Percentiles rank a stretch among this genome's conserved stretches.
Evolutionary conservation across 2,797 vertebrate genomes (phyloP).

Genomic region (Sebastolobus alascanus): DNA sequence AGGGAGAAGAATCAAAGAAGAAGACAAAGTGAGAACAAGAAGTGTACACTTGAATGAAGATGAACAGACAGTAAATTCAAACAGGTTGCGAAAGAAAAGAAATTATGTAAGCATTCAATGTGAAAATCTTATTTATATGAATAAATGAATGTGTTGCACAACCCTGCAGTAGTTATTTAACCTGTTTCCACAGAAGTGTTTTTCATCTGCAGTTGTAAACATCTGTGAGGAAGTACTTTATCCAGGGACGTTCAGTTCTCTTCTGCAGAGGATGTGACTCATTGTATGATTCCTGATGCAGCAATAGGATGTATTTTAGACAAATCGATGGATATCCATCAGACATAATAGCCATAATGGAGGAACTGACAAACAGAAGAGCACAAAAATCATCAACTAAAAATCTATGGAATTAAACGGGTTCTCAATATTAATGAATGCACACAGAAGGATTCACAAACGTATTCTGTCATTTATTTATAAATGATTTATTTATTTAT

Average conservation of each 20-base stretch:
- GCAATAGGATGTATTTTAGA: neutral
- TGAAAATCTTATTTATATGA: neutral
- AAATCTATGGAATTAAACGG: neutral
- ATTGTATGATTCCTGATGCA: slow-evolving; percentile 16
- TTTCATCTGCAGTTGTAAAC: slow-evolving; percentile 11
- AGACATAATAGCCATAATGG: neutral
- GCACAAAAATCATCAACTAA: neutral
- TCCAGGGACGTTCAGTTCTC: neutral
- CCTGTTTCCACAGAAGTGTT: slow-evolving; percentile 7
- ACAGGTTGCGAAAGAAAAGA: neutral
- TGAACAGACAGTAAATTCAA: slow-evolving; percentile 6
- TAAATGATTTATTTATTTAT: no score
- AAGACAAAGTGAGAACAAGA: slow-evolving; percentile 68
- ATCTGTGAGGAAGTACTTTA: neutral
- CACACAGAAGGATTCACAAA: neutral
- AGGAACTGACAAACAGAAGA: neutral
- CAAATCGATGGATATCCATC: neutral
- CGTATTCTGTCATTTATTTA: neutral
- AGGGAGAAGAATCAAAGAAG: slow-evolving; percentile 65
- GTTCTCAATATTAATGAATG: neutral
- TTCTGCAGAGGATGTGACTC: slow-evolving; percentile 16
- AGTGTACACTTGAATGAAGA: neutral
- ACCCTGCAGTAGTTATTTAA: neutral
- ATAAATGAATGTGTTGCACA: slow-evolving; percentile 15
- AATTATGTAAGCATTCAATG: neutral